Evolutionary conservation across 2,113 vertebrate genomes (phyloP).

Genomic region (Zingel zingel): DNA sequence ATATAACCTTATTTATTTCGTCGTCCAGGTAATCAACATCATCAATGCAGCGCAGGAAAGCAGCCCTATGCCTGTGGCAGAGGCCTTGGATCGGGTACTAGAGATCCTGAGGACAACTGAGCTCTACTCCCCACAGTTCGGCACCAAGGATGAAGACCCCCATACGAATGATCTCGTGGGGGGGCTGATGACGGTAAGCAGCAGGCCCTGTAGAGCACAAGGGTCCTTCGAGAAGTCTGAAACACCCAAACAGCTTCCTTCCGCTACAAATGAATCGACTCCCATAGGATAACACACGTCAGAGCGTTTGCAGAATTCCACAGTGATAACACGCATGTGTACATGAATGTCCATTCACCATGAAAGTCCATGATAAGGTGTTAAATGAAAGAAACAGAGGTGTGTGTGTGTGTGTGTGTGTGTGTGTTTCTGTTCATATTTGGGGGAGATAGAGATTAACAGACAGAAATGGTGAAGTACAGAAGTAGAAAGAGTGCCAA

Average conservation of each 20-base stretch:
- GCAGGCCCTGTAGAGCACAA: background rate
- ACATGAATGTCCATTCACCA: background rate
- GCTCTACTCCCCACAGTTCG: conserved; percentile 95
- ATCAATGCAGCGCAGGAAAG: conserved; percentile 97
- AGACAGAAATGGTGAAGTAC: conserved; percentile 65
- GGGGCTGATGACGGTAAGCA: conserved; percentile 94
- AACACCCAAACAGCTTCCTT: conserved; percentile 56
- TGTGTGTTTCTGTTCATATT: conserved; percentile 31
- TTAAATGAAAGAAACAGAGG: background rate
- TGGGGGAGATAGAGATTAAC: conserved; percentile 19
- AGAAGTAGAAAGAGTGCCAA: conserved; percentile 78
- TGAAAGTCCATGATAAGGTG: background rate
- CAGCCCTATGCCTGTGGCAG: conserved; percentile 93
- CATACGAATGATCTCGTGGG: conserved; percentile 96
- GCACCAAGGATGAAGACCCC: conserved; percentile 94
- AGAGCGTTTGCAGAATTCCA: conserved; percentile 19
- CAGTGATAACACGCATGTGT: conserved; percentile 16
- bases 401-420: background rate
- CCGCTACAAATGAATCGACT: conserved; percentile 24
- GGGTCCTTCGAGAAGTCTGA: conserved; percentile 27
- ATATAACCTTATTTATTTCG: background rate
- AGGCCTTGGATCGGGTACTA: conserved; percentile 95
- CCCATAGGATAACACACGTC: conserved; percentile 30
- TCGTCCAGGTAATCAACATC: conserved; percentile 94
- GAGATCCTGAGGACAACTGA: conserved; percentile 98